These are phyloP conservation scores for Tylochromis polylepis DNA, from an alignment of 2,113 vertebrate genomes.

Conservation along the genomic window DNA sequence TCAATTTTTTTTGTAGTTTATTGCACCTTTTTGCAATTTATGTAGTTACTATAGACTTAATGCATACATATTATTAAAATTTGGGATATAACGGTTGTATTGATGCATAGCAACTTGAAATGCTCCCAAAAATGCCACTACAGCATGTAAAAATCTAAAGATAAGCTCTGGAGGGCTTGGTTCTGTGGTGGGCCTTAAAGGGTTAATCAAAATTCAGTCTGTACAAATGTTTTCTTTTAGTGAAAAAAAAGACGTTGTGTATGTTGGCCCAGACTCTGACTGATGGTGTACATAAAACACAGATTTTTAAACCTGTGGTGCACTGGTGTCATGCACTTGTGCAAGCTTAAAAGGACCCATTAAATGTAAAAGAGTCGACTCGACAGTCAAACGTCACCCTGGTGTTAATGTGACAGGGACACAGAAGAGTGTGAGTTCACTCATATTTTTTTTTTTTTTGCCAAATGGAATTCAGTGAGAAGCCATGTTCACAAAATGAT, in stretches of 20 bases:
- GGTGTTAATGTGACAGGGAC: neutral
- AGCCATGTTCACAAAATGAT: neutral
- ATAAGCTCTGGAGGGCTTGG: no score
- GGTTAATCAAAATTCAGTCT: neutral
- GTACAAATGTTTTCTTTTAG: fast-evolving
- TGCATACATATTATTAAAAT: no score
- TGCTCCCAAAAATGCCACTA: no score
- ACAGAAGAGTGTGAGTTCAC: neutral
- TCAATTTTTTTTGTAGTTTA: no score
- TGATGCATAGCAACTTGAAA: no score
- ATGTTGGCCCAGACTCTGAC: neutral
- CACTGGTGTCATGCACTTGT: neutral
- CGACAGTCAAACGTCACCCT: neutral
- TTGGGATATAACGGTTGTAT: no score
- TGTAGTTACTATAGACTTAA: no score
- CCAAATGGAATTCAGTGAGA: neutral
- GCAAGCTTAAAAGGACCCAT: neutral
- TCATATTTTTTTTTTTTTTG: neutral
- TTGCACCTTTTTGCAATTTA: no score
- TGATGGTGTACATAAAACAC: neutral
- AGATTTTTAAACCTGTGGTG: neutral
- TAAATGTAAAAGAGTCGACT: neutral
- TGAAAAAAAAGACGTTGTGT: neutral
- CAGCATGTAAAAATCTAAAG: no score
- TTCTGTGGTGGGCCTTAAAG: no score